A percentile compares a stretch with the other conserved stretches of the same genome.
These are phyloP conservation scores for Lithophane semibrunnea DNA, from an alignment of 2,888 invertebrate genomes.

Conservation along the genomic window DNA sequence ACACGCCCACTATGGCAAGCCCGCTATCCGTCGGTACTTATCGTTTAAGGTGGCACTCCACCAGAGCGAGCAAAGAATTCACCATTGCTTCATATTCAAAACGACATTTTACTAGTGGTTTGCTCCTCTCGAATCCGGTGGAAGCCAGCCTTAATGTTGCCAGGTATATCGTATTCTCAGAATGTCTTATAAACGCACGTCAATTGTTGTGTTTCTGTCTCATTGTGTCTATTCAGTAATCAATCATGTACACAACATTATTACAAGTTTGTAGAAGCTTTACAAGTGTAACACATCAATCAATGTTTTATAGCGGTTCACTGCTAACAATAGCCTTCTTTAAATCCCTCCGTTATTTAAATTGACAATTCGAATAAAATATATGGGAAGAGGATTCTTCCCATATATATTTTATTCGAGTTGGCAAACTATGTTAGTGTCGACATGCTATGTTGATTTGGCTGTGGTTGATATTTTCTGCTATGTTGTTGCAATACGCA, in stretches of 20 bases:
- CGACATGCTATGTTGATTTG: background rate
- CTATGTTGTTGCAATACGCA: background rate
- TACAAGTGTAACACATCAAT: background rate
- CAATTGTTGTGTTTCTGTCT: background rate
- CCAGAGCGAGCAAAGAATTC: background rate
- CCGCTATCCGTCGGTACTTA: background rate
- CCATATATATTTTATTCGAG: background rate
- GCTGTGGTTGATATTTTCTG: background rate
- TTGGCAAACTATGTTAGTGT: background rate
- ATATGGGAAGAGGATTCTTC: no score
- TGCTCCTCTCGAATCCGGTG: background rate
- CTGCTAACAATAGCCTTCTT: background rate
- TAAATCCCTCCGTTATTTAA: no score
- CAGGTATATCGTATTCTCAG: background rate
- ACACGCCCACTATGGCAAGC: background rate
- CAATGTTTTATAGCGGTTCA: background rate
- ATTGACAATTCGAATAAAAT: no score
- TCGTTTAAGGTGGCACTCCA: background rate
- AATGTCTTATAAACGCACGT: background rate
- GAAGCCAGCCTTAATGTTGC: background rate
- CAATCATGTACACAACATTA: background rate
- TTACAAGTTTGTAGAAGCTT: slow-evolving; percentile 14
- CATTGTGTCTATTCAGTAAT: background rate
- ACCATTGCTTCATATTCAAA: background rate
- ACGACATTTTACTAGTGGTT: background rate